Conservation (phyloP, 1,140 invertebrate species). For the Hydropsyche tenuis region DNA sequence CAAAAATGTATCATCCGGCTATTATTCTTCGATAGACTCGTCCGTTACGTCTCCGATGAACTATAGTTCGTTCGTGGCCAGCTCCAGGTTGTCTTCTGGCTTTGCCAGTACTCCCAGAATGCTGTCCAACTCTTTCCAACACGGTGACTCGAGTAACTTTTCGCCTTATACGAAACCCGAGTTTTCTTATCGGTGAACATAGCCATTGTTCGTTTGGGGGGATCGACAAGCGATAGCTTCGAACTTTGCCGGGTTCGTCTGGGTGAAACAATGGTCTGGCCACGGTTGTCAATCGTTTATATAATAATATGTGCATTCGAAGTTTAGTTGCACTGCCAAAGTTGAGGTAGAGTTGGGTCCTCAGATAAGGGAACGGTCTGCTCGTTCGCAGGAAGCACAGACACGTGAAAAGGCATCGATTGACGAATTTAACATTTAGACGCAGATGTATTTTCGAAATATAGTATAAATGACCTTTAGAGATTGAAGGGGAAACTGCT, state of each 20-base stretch:
- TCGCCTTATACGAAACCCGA: constrained; percentile 46
- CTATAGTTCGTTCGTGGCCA: constrained; percentile 59
- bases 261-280: no score
- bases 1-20: constrained; percentile 58
- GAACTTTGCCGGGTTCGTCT: not conserved
- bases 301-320: constrained; percentile 1
- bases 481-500: no score
- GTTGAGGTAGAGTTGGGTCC: constrained; percentile 23
- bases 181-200: constrained; percentile 15
- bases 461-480: no score
- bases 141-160: constrained; percentile 46
- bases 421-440: not conserved
- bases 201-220: not conserved
- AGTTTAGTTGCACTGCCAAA: constrained; percentile 1
- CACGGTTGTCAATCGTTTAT: constrained; percentile 24
- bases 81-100: constrained; percentile 54
- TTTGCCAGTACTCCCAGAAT: constrained; percentile 60
- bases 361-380: constrained; percentile 21
- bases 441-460: no score
- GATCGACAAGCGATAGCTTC: not conserved
- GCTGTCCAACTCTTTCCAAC: constrained; percentile 52
- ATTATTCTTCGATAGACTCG: constrained; percentile 59
- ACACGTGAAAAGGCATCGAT: not conserved
- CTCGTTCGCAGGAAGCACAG: constrained; percentile 11
- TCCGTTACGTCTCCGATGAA: constrained; percentile 60